Percentiles rank a stretch among this genome's conserved stretches.
Evolutionary conservation across 2,113 vertebrate species (phyloP).

Genomic region (Thamnophis sirtalis): DNA sequence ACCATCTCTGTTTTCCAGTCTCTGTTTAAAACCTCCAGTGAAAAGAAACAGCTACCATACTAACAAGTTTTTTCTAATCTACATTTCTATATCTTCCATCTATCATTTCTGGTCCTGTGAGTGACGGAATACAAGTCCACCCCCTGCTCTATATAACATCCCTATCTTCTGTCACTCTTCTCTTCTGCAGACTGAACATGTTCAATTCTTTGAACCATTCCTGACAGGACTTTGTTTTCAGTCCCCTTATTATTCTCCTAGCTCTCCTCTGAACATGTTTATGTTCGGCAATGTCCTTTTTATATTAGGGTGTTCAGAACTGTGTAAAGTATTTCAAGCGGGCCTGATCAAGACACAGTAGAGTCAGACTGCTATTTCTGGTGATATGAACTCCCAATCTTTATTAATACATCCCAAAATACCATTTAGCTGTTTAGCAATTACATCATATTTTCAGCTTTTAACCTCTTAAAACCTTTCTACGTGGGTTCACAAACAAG

Average conservation of each 20-base stretch:
- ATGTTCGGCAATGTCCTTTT: background rate
- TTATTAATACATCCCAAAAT: background rate
- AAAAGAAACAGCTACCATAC: background rate
- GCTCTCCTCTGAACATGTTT: background rate
- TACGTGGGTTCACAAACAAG: background rate
- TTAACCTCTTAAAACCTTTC: background rate
- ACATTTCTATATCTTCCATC: background rate
- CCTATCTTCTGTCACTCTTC: background rate
- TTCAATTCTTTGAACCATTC: background rate
- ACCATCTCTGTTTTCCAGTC: background rate
- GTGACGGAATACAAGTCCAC: background rate
- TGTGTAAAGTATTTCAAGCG: background rate
- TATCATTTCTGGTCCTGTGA: background rate
- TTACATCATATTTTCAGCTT: background rate
- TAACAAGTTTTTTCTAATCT: background rate
- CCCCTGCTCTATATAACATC: background rate
- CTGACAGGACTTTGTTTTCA: background rate
- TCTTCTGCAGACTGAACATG: background rate
- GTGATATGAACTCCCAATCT: background rate
- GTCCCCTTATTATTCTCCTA: background rate
- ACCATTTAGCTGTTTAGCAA: background rate
- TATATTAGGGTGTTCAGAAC: background rate
- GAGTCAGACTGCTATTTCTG: background rate
- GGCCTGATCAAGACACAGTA: background rate
- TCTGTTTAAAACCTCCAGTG: background rate